Percentiles rank a stretch among this genome's conserved stretches.
Conservation (phyloP, 2,113 vertebrate genomes). For the Corythornis vintsioides region DNA sequence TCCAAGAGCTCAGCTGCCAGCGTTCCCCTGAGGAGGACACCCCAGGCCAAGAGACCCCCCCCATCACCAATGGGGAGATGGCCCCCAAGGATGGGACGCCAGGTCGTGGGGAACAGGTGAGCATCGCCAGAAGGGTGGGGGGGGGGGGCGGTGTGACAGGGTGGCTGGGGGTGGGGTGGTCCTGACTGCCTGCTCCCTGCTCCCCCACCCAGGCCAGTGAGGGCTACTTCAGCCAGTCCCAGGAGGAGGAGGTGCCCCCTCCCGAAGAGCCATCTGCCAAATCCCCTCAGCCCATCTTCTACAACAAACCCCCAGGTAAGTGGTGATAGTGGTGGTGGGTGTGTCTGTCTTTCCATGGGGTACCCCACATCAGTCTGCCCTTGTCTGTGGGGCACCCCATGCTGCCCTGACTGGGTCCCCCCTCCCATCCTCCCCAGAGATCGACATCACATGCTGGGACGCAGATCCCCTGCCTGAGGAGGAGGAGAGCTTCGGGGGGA, state of each 20-base stretch:
- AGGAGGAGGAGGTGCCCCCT: constrained; percentile 92
- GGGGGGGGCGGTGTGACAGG: neutral
- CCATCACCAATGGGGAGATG: constrained; percentile 92
- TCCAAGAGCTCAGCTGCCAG: constrained; percentile 86
- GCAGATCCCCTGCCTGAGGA: constrained; percentile 92
- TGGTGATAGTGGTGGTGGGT: neutral
- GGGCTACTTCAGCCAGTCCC: constrained; percentile 96
- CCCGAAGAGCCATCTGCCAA: constrained; percentile 89
- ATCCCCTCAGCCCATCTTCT: constrained; percentile 89
- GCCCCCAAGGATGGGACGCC: constrained; percentile 91
- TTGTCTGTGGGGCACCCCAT: neutral
- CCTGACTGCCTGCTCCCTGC: neutral
- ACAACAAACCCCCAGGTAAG: constrained; percentile 95
- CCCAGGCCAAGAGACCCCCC: constrained; percentile 78
- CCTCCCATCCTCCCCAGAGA: constrained; percentile 78
- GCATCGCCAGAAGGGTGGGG: neutral
- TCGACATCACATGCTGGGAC: constrained; percentile 98
- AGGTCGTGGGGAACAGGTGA: constrained; percentile 71
- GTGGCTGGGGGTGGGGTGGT: neutral
- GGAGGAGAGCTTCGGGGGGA: constrained; percentile 83
- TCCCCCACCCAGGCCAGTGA: constrained; percentile 87
- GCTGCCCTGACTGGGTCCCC: neutral
- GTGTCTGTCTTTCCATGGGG: neutral
- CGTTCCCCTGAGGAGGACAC: constrained; percentile 83
- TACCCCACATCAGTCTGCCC: neutral